Base-by-base conservation (phyloP, 2,888 invertebrate genomes). In the Tineola bisselliella region DNA sequence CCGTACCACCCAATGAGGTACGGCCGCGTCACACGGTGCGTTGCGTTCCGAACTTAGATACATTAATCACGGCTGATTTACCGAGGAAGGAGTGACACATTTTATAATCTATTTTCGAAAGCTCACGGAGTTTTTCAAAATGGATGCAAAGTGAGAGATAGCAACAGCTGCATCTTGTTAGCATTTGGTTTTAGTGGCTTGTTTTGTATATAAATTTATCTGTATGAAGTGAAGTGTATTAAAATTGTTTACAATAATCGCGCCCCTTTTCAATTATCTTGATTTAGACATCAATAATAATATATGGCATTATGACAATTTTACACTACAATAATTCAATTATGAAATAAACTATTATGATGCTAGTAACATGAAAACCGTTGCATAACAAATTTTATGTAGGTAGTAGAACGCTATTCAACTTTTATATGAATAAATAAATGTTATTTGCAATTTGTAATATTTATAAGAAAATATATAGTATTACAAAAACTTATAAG, bases 61-160 rank as follows among this genome's bases (percentile, higher is more conserved):
- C 86, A 84, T 87, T 84, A 80, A 86, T 87, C 86, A 84, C 79
- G 70, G 66, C 75, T 83, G 87, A 87, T 87, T 84, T 86, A 86
- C 84, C 75, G 74, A 69, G 73, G 80, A 81, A 86, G 81, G 84
- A 84, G 84, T 86, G 86, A 86, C 86, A 86, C 79, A 83, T 83
- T 84, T 84, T 83, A 84, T 84, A 81, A 81, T 84, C 86, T 86
- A 86, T 86, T 86, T 84, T 84, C 77, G 84, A 83, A 84, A 84
- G 80, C 71, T 70, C 74, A 75, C 74, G 73, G 77, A 77, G 76
- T 84, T 87, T 84, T 87, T 84, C 84, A 84, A 84, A 84, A 82
- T 79, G 82, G 77, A 74, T 64, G 74, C 72, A 73, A 75, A 67
- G 72, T 79, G 80, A 81, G 73, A 80, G 72, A 76, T 74, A 68